Evolutionary conservation across 1,140 invertebrate species (phyloP).

Genomic region (Metaphire vulgaris): DNA sequence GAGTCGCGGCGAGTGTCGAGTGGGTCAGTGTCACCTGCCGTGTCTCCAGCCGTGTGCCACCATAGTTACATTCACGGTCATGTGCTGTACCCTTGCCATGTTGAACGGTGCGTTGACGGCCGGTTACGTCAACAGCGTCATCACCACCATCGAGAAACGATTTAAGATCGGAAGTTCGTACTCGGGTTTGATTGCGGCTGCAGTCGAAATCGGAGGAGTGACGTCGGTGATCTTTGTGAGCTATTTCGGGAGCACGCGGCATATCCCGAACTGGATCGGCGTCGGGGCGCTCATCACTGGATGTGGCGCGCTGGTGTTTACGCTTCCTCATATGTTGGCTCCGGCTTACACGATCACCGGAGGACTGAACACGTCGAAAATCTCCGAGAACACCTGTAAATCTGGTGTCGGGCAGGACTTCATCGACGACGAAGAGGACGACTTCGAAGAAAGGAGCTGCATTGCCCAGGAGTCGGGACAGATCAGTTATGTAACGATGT

Average conservation of each 20-base stretch:
- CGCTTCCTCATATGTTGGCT: slow-evolving; percentile 58
- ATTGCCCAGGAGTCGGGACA: slow-evolving; percentile 46
- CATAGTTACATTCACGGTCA: slow-evolving; percentile 78
- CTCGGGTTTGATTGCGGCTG: slow-evolving; percentile 83
- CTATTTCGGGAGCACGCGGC: slow-evolving; percentile 85
- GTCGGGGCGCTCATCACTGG: slow-evolving; percentile 81
- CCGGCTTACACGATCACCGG: slow-evolving; percentile 48
- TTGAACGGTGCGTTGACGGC: slow-evolving; percentile 54
- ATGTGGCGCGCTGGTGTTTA: slow-evolving; percentile 76
- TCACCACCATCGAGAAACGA: slow-evolving; percentile 91
- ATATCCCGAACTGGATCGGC: slow-evolving; percentile 92
- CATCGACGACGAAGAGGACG: neutral
- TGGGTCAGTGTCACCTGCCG: slow-evolving; percentile 69
- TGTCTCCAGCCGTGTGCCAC: slow-evolving; percentile 70
- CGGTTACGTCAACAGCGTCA: slow-evolving; percentile 86
- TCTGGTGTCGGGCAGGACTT: neutral
- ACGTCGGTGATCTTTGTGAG: slow-evolving; percentile 89
- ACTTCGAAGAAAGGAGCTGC: slow-evolving; percentile 28
- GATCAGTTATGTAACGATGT: slow-evolving; percentile 53
- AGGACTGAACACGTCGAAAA: slow-evolving; percentile 48
- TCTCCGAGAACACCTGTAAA: slow-evolving; percentile 12
- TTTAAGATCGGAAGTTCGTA: slow-evolving; percentile 90
- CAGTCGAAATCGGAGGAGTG: slow-evolving; percentile 91
- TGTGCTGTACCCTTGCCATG: slow-evolving; percentile 82
- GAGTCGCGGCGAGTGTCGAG: slow-evolving; percentile 59